These are phyloP conservation scores for Tribolium madens DNA, from an alignment of 1,140 invertebrate genomes.

Conservation along the genomic window DNA sequence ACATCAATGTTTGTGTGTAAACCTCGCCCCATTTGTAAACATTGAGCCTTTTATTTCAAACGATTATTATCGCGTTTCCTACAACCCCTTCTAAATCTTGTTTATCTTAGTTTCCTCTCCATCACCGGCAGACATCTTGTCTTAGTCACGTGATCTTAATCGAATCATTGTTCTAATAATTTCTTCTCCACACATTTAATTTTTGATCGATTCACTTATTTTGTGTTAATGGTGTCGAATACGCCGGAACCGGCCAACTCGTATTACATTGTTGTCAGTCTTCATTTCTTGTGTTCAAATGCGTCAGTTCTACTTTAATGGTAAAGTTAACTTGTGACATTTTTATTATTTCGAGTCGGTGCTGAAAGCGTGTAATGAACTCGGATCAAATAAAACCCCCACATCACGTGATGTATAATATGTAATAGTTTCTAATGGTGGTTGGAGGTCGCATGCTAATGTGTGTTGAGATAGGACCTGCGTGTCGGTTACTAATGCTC, in stretches of 20 bases:
- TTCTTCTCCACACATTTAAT: background rate
- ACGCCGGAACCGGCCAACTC: slow-evolving; percentile 27
- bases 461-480: slow-evolving; percentile 55
- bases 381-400: slow-evolving; percentile 50
- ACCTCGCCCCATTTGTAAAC: slow-evolving; percentile 44
- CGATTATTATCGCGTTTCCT: slow-evolving; percentile 47
- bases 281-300: slow-evolving; percentile 21
- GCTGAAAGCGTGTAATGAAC: slow-evolving; percentile 54
- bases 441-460: slow-evolving; percentile 54
- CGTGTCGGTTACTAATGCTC: slow-evolving; percentile 46
- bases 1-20: slow-evolving; percentile 27
- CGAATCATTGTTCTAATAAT: slow-evolving; percentile 8
- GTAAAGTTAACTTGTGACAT: slow-evolving; percentile 36
- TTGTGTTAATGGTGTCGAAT: slow-evolving; percentile 23
- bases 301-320: slow-evolving; percentile 32
- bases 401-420: slow-evolving; percentile 51
- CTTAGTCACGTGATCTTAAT: slow-evolving; percentile 15
- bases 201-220: background rate
- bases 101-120: slow-evolving; percentile 26
- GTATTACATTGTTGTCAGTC: slow-evolving; percentile 30
- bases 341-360: slow-evolving; percentile 36
- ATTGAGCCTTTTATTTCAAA: slow-evolving; percentile 46
- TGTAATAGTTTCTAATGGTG: slow-evolving; percentile 55
- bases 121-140: slow-evolving; percentile 4
- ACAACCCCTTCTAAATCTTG: slow-evolving; percentile 42